Evolutionary conservation across 2,113 vertebrate genomes (phyloP).

Genomic region (Anhinga anhinga): DNA sequence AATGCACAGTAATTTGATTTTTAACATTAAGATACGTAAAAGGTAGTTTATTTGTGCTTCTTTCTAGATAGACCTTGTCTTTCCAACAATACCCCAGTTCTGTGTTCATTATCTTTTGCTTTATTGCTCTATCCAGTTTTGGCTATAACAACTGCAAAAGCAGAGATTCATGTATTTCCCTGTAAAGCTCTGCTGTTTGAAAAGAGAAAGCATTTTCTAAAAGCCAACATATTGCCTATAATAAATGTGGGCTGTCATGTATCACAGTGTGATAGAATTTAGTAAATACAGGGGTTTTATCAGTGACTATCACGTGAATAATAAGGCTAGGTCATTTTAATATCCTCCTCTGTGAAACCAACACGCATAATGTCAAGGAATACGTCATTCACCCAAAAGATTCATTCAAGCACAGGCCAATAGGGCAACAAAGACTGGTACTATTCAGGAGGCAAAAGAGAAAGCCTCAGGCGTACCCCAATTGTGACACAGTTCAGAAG

Average conservation of each 20-base stretch:
- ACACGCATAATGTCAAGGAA: conserved; percentile 46
- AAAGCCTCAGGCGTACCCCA: conserved; percentile 35
- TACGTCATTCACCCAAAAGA: conserved; percentile 58
- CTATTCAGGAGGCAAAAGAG: conserved; percentile 35
- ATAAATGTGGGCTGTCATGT: not conserved
- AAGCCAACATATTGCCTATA: not conserved
- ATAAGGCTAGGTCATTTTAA: conserved; percentile 20
- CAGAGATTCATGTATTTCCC: not conserved
- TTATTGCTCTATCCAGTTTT: not conserved
- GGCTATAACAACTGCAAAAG: not conserved
- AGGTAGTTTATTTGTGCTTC: not conserved
- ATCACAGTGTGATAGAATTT: not conserved
- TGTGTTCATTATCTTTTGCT: not conserved
- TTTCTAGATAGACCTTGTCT: not conserved
- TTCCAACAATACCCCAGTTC: not conserved
- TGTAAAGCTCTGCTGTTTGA: not conserved
- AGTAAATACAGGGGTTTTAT: not conserved
- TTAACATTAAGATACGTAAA: not conserved
- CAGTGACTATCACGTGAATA: not conserved
- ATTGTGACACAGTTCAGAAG: not conserved
- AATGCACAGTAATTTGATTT: not conserved
- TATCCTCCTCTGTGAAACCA: conserved; percentile 2
- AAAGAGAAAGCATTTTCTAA: not conserved
- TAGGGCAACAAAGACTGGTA: conserved; percentile 35
- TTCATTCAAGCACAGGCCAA: conserved; percentile 36